Base-by-base conservation (phyloP, 2,888 invertebrate genomes). In the Peribatodes rhomboidaria region DNA sequence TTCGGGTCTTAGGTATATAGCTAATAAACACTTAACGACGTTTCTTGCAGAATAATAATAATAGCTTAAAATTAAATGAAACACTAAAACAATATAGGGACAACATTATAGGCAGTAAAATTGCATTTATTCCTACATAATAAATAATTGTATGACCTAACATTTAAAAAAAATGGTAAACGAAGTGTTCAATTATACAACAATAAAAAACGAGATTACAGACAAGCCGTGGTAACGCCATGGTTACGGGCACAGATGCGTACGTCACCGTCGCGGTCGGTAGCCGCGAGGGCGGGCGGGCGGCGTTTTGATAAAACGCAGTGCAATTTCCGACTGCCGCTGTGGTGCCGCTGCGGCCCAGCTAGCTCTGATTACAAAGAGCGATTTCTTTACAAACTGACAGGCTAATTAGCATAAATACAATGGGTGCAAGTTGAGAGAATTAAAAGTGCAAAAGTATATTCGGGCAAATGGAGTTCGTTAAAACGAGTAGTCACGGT, bases 291-390 rank as follows among this genome's bases (percentile, higher is more conserved):
- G 79, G 75, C n/a, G n/a, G n/a, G n/a, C n/a, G n/a, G n/a, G 74
- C 76, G 72, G 73, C 79, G 80, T 85, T 89, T 86, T 86, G 87
- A 89, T 89, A 88, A 84, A 89, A 86, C 85, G 83, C 75, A 82
- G 79, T 84, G 84, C 83, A 86, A 87, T 88, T 88, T 89, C 87
- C 87, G 81, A 73, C 68, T 78, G 77, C 75, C 35, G 27, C 33
- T 79, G 77, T 69, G 75, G 72, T 69, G 69, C 72, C 69, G 56
- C 72, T 68, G 49, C 14, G 16, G 68, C 69, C 68, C 62, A n/a
- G 42, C 27, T 54, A 62, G 65, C 63, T 54, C 61, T 70, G 69
- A 68, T 73, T 69, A 71, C 65, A 60, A 64, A 70, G 18, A 27
- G 56, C 42, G 11, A 62, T 46, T 63, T 63, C 57, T 63, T 63